Evolutionary conservation across 2,113 vertebrate species (phyloP).

Genomic region (Uropsilus gracilis): DNA sequence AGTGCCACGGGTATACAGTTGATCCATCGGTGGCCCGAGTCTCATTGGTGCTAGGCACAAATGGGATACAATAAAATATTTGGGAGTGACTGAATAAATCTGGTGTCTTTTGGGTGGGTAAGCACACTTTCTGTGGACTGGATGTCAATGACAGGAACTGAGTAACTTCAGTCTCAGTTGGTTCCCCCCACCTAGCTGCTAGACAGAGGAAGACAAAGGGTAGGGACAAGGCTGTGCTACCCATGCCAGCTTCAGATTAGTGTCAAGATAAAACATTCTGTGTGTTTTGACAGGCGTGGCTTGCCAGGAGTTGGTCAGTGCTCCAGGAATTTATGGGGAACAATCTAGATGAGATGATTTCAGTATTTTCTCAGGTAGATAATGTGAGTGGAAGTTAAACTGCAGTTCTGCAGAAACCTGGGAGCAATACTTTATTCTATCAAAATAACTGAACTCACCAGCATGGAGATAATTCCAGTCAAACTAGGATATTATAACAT

Average conservation of each 20-base stretch:
- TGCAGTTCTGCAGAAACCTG: conserved; percentile 57
- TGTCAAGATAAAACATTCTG: neutral
- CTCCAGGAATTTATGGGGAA: conserved; percentile 1
- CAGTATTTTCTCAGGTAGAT: conserved; percentile 40
- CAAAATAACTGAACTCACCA: conserved; percentile 60
- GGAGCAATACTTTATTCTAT: conserved; percentile 53
- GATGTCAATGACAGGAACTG: conserved; percentile 19
- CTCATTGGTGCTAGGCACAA: neutral
- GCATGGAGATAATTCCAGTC: conserved; percentile 48
- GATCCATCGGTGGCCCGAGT: neutral
- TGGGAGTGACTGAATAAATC: conserved; percentile 5
- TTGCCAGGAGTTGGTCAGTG: conserved; percentile 29
- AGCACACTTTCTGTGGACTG: neutral
- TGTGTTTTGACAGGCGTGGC: conserved; percentile 25
- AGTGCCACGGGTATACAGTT: neutral
- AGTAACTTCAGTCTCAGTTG: neutral
- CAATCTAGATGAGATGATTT: conserved; percentile 38
- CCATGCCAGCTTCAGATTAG: neutral
- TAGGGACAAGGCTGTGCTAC: neutral
- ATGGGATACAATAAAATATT: neutral
- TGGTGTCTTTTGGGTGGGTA: neutral
- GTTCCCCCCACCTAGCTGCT: neutral
- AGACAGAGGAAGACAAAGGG: neutral
- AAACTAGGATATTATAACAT: conserved; percentile 66
- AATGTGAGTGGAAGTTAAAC: conserved; percentile 54